These are phyloP conservation scores for Hippocampus barbouri DNA, from an alignment of 2,113 vertebrate species.

Conservation along the genomic window DNA sequence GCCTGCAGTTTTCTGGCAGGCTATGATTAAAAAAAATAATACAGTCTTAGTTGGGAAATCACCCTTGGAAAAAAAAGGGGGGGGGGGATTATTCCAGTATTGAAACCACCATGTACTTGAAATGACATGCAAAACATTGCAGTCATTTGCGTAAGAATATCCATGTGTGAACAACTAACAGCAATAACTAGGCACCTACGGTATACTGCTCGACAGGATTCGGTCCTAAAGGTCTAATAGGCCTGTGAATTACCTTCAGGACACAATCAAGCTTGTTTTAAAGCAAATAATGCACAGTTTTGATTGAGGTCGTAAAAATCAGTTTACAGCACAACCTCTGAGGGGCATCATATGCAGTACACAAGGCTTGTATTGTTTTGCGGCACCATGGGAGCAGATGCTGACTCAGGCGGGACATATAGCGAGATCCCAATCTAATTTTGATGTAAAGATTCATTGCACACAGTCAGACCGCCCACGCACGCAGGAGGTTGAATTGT, in stretches of 20 bases:
- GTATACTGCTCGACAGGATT: not conserved
- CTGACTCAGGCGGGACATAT: constrained; percentile 6
- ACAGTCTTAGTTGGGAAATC: constrained; percentile 15
- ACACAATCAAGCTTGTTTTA: not conserved
- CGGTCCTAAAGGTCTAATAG: not conserved
- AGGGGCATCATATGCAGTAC: not conserved
- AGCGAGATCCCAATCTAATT: constrained; percentile 9
- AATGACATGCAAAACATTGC: constrained; percentile 14
- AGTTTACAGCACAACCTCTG: constrained; percentile 13
- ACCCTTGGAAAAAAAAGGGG: not conserved
- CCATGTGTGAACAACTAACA: not conserved
- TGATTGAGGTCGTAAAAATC: constrained; percentile 7
- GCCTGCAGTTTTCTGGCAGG: constrained; percentile 30
- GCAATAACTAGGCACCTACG: not conserved
- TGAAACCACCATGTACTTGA: constrained; percentile 8
- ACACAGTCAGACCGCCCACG: not conserved
- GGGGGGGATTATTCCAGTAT: not conserved
- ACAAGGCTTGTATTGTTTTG: constrained; percentile 10
- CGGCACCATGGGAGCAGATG: constrained; percentile 6
- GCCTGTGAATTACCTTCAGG: constrained; percentile 4
- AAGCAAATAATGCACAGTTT: constrained; percentile 10
- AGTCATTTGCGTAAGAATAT: constrained; percentile 5
- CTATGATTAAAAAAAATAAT: constrained; percentile 23
- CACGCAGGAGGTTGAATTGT: not conserved
- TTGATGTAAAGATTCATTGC: constrained; percentile 19